Evolutionary conservation across 2,797 vertebrate species (phyloP).

Genomic region (Margarornis squamiger): DNA sequence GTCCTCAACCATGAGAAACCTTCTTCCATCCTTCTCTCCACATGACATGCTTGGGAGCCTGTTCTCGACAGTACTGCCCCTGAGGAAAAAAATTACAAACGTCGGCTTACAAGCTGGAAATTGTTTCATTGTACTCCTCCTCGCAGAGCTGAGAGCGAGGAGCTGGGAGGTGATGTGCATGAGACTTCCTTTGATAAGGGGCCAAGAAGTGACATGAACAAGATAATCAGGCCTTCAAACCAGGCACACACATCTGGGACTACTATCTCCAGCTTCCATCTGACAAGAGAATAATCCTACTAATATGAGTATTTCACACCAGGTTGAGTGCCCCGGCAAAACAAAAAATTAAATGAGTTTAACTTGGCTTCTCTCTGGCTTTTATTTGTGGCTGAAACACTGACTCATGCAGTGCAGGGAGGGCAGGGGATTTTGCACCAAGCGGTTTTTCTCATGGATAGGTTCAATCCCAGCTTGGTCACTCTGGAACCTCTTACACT

Average conservation of each 20-base stretch:
- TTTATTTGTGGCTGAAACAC: neutral
- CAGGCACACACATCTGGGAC: neutral
- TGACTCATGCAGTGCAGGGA: fast-evolving
- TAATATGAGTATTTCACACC: neutral
- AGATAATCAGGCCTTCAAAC: slow-evolving; percentile 45
- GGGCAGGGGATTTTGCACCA: neutral
- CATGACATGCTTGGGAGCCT: neutral
- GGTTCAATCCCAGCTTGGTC: neutral
- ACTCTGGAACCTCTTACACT: neutral
- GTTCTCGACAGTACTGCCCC: neutral
- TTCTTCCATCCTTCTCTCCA: neutral
- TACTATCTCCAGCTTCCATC: slow-evolving; percentile 20
- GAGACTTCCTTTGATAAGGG: slow-evolving; percentile 45
- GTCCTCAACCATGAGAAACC: neutral
- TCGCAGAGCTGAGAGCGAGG: neutral
- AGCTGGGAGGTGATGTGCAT: neutral
- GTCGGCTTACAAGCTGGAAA: neutral
- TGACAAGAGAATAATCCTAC: slow-evolving; percentile 41
- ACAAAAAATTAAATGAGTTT: neutral
- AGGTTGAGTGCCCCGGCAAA: neutral
- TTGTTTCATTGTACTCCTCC: neutral
- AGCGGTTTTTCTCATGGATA: neutral
- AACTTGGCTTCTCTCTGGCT: neutral
- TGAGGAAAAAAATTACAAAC: neutral
- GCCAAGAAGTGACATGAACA: slow-evolving; percentile 55